Percentiles rank a stretch among this genome's conserved stretches.
These are phyloP conservation scores for Parazoanthus swiftii DNA, from an alignment of 92 coral and sea anemone species.

Conservation along the genomic window DNA sequence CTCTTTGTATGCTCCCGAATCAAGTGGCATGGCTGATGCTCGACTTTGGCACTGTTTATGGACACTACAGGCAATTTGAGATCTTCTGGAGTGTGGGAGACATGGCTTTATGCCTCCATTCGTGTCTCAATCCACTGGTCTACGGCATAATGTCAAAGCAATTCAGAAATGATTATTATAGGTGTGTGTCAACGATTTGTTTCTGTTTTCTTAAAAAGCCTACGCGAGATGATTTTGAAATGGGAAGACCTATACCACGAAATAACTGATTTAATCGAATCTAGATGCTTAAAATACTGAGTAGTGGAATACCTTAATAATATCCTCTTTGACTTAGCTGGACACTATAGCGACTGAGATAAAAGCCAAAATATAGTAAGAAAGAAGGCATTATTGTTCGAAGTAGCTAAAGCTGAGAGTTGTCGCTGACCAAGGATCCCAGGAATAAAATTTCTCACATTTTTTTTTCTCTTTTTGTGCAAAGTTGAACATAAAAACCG, in stretches of 20 bases:
- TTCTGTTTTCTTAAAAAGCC: not conserved
- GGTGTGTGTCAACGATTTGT: not conserved
- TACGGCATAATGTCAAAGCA: slow-evolving; percentile 22
- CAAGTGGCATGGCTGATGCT: slow-evolving; percentile 26
- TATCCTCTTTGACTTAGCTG: too few species aligned
- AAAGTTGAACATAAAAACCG: too few species aligned
- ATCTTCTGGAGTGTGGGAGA: slow-evolving; percentile 24
- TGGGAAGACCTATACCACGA: not conserved
- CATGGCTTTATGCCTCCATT: slow-evolving; percentile 1
- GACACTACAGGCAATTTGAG: not conserved
- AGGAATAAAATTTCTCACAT: too few species aligned
- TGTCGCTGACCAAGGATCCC: too few species aligned
- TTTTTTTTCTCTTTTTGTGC: too few species aligned
- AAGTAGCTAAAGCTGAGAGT: too few species aligned
- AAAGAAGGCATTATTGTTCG: too few species aligned
- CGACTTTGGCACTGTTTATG: slow-evolving; percentile 6
- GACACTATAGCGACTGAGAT: not conserved
- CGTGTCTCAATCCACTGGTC: slow-evolving; percentile 18
- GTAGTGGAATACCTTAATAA: not conserved
- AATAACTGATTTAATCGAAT: not conserved
- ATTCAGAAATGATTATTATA: slow-evolving; percentile 3
- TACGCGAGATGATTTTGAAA: not conserved
- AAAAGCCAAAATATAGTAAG: not conserved
- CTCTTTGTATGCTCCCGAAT: slow-evolving; percentile 18
- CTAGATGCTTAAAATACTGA: not conserved